Percentiles rank a stretch among this genome's conserved stretches.
phyloP scores from a whole-genome alignment of 2,113 vertebrate genomes.

The Motacilla tschutschensis region DNA sequence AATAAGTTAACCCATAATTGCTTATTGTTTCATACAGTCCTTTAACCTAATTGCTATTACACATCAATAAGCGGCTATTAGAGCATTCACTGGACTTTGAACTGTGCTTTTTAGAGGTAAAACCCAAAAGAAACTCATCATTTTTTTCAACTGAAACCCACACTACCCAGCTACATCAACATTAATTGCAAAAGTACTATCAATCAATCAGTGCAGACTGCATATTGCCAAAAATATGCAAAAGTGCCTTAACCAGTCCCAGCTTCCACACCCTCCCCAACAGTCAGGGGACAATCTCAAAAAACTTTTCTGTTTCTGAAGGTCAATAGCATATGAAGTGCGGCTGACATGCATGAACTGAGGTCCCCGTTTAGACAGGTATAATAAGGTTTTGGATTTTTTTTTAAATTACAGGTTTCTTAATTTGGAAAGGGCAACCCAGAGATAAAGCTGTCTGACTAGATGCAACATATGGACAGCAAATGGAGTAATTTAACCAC shows the following conservation, averaged over 20 bases:
- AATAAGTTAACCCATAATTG: not conserved
- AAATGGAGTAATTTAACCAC: not conserved
- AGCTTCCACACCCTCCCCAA: not conserved
- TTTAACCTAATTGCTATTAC: constrained; percentile 16
- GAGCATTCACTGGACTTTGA: not conserved
- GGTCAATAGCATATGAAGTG: not conserved
- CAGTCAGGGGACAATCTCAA: not conserved
- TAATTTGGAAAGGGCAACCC: not conserved
- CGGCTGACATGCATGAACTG: not conserved
- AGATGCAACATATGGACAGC: not conserved
- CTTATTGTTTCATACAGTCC: not conserved
- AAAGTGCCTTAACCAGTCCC: not conserved
- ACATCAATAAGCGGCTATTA: constrained; percentile 6
- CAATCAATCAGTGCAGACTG: not conserved
- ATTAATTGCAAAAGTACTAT: not conserved
- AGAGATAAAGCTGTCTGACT: not conserved
- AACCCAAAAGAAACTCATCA: not conserved
- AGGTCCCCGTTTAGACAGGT: not conserved
- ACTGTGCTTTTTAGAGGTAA: not conserved
- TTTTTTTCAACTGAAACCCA: constrained; percentile 20
- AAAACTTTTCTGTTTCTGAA: constrained; percentile 10
- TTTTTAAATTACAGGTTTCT: not conserved
- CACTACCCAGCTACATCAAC: not conserved
- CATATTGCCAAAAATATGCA: not conserved
- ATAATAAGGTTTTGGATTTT: not conserved